Evolutionary conservation across 1,140 invertebrate species (phyloP).

Genomic region (Drosophila nikananu): DNA sequence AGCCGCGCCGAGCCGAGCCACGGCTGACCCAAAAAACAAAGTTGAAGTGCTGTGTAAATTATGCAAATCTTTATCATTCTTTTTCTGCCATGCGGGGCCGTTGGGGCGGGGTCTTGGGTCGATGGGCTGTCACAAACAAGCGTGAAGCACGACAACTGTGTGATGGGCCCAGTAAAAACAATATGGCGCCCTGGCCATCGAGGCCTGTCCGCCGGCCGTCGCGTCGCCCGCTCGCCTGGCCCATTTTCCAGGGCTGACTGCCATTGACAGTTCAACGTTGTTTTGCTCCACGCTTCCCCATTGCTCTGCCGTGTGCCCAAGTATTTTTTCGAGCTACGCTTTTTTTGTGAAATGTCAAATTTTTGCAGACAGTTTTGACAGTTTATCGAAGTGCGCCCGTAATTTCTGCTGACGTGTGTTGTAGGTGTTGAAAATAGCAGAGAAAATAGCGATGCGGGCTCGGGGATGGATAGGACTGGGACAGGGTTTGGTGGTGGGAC

Average conservation of each 20-base stretch:
- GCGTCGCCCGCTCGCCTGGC: constrained; percentile 16
- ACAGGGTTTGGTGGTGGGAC: no score
- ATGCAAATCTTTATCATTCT: constrained; percentile 80
- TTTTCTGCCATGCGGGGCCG: constrained; percentile 10
- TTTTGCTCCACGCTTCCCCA: constrained; percentile 68
- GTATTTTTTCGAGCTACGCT: constrained; percentile 38
- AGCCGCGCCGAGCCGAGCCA: background rate
- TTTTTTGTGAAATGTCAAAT: constrained; percentile 77
- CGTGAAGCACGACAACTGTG: constrained; percentile 78
- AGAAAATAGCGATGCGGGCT: constrained; percentile 5
- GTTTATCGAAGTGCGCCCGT: constrained; percentile 81
- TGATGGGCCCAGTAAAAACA: constrained; percentile 76
- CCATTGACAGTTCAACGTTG: constrained; percentile 79
- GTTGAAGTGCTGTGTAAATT: constrained; percentile 80
- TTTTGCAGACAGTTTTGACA: constrained; percentile 84
- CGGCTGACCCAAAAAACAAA: constrained; percentile 69
- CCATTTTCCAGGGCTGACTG: constrained; percentile 54
- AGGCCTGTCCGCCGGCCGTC: constrained; percentile 8
- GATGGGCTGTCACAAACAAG: constrained; percentile 76
- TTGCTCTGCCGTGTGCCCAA: constrained; percentile 29
- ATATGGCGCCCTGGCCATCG: constrained; percentile 74
- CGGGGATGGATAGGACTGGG: background rate
- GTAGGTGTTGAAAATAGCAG: constrained; percentile 69
- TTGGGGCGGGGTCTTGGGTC: constrained; percentile 10
- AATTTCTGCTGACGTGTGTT: constrained; percentile 82